phyloP scores from a whole-genome alignment of 2,113 vertebrate genomes.

The Leptodactylus fuscus region DNA sequence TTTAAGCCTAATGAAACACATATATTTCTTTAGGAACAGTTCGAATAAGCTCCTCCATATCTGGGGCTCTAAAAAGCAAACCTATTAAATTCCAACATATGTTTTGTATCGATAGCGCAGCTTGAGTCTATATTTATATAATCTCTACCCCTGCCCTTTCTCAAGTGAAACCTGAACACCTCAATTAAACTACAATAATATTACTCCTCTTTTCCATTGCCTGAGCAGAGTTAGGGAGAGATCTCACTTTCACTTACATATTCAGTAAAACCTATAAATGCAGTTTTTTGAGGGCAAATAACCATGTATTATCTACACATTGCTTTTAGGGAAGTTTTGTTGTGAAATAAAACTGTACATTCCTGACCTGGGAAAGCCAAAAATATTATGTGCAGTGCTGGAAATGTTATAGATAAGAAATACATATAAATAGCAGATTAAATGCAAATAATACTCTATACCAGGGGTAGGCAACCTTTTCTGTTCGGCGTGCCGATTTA shows the following conservation, averaged over 20 bases:
- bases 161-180: neutral
- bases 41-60: constrained; percentile 21
- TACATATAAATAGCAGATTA: neutral
- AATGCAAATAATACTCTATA: too few relatives aligned
- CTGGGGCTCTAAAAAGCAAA: neutral
- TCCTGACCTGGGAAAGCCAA: neutral
- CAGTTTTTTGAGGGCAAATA: neutral
- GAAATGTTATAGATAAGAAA: neutral
- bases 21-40: neutral
- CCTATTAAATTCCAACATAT: constrained; percentile 24
- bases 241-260: neutral
- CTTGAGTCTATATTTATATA: neutral
- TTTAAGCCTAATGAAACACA: neutral
- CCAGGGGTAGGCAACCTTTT: too few relatives aligned
- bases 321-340: neutral
- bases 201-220: neutral
- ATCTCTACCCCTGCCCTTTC: neutral
- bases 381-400: neutral
- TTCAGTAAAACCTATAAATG: neutral
- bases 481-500: too few relatives aligned
- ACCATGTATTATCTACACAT: neutral
- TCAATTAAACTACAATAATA: neutral
- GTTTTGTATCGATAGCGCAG: constrained; percentile 23
- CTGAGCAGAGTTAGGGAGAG: neutral
- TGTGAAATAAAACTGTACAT: neutral